Evolutionary conservation across 2,888 invertebrate genomes (phyloP).

Genomic region (Pseudoips prasinana): DNA sequence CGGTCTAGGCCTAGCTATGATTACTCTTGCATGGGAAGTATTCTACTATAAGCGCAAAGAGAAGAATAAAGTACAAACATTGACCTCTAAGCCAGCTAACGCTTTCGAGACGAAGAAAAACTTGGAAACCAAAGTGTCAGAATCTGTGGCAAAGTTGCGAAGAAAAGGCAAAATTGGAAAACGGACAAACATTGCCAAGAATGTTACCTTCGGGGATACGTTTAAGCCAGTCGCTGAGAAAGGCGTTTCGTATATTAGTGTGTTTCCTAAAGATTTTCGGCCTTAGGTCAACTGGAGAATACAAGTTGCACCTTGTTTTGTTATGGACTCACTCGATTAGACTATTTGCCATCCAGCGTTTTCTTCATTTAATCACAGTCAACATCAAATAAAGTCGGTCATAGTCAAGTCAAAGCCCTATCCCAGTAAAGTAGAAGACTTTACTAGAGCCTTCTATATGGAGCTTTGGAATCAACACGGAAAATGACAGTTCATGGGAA

Average conservation of each 20-base stretch:
- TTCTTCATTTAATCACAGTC: no score
- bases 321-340: no score
- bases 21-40: conserved; percentile 91
- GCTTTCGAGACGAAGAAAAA: conserved; percentile 37
- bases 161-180: conserved; percentile 21
- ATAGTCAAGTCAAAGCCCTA: no score
- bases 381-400: no score
- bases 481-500: no score
- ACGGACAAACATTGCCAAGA: conserved; percentile 30
- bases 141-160: conserved; percentile 28
- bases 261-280: conserved; percentile 62
- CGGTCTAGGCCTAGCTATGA: conserved; percentile 91
- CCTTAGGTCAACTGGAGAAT: no score
- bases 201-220: conserved; percentile 69
- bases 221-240: conserved; percentile 67
- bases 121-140: conserved; percentile 32
- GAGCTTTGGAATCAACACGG: no score
- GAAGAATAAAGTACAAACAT: conserved; percentile 51
- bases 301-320: no score
- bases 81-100: conserved; percentile 45
- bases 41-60: conserved; percentile 86
- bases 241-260: conserved; percentile 63
- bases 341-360: no score
- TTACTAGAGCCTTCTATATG: no score
- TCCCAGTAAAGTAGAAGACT: no score